A percentile compares a stretch with the other conserved stretches of the same genome.
These are phyloP conservation scores for Hippopotamyrus pictus DNA, from an alignment of 2,797 vertebrate species.

Conservation along the genomic window DNA sequence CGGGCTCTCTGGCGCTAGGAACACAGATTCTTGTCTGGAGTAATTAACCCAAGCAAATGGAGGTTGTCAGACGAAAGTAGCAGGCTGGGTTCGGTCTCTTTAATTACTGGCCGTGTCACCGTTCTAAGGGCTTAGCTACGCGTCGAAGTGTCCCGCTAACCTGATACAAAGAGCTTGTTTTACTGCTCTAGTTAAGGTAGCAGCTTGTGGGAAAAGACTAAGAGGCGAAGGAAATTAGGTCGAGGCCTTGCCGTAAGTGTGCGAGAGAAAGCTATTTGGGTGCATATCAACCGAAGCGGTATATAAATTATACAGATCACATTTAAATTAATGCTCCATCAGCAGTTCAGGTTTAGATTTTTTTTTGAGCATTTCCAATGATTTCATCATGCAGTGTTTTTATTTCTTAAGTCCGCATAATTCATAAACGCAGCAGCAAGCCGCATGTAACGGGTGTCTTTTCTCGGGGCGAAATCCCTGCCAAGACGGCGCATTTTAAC, in stretches of 20 bases:
- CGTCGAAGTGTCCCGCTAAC: conserved; percentile 10
- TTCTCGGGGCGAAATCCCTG: not conserved
- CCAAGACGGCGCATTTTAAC: not conserved
- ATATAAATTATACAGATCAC: conserved; percentile 56
- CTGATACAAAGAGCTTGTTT: conserved; percentile 11
- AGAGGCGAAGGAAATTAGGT: conserved; percentile 42
- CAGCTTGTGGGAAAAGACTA: conserved; percentile 25
- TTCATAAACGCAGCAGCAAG: not conserved
- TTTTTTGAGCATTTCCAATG: conserved; percentile 68
- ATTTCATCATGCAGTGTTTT: conserved; percentile 64
- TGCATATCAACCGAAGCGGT: conserved; percentile 58
- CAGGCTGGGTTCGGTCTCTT: conserved; percentile 37
- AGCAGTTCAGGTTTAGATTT: conserved; percentile 53
- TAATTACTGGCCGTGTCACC: conserved; percentile 56
- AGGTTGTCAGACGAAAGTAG: conserved; percentile 35
- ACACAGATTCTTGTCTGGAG: conserved; percentile 25
- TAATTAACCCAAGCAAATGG: conserved; percentile 47
- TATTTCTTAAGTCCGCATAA: conserved; percentile 11
- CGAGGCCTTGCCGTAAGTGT: not conserved
- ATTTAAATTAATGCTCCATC: conserved; percentile 52
- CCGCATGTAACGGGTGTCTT: not conserved
- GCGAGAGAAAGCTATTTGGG: conserved; percentile 51
- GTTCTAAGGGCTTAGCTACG: conserved; percentile 30
- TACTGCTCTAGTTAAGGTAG: conserved; percentile 12
- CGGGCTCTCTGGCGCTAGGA: conserved; percentile 20